These are phyloP conservation scores for Hylia prasina DNA, from an alignment of 2,113 vertebrate species.

Conservation along the genomic window DNA sequence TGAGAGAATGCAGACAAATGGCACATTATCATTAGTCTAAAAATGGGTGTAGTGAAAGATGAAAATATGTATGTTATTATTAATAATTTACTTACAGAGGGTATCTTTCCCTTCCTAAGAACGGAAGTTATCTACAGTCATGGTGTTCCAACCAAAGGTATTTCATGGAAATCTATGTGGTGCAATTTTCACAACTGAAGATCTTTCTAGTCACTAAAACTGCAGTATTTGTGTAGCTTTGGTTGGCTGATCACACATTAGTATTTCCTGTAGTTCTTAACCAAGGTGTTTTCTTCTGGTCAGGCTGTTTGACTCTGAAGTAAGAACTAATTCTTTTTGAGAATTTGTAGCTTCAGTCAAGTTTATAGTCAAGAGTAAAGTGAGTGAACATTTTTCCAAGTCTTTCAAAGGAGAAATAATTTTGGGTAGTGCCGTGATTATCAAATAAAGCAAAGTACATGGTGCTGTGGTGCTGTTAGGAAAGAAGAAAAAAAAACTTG, in stretches of 20 bases:
- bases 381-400: accelerated
- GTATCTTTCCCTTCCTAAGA: background rate
- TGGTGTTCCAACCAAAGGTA: background rate
- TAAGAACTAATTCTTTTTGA: background rate
- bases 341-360: background rate
- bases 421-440: background rate
- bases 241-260: background rate
- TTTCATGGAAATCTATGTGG: background rate
- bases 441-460: background rate
- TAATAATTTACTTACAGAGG: background rate
- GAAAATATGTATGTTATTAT: background rate
- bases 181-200: background rate
- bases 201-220: background rate
- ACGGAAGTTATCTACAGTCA: background rate
- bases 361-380: background rate
- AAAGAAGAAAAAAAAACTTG: background rate
- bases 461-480: background rate
- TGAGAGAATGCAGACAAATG: background rate
- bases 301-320: background rate
- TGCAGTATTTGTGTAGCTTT: background rate
- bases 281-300: background rate
- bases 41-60: background rate
- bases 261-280: background rate
- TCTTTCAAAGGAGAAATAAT: background rate
- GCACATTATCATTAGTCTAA: background rate